A percentile compares a stretch with the other conserved stretches of the same genome.
phyloP scores from a whole-genome alignment of 2,888 invertebrate genomes.

The Hydraecia micacea region DNA sequence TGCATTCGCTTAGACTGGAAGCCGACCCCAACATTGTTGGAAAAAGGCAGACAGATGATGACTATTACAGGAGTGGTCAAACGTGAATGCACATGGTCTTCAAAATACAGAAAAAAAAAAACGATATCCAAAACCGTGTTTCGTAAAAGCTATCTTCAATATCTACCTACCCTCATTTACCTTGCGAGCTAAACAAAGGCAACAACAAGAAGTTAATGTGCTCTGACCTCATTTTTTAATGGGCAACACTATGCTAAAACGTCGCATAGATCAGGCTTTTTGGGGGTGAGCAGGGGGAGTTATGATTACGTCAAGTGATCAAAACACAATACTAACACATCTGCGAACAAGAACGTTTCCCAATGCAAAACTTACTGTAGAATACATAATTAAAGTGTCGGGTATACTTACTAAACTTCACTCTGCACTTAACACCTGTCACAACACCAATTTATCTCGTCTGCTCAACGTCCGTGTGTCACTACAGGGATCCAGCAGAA shows the following conservation, averaged over 20 bases:
- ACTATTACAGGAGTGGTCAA: neutral
- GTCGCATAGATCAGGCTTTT: conserved; percentile 7
- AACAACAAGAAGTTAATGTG: conserved; percentile 40
- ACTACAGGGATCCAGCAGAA: no score
- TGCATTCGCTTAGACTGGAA: no score
- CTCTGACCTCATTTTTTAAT: conserved; percentile 55
- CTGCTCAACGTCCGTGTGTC: no score
- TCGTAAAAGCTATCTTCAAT: neutral
- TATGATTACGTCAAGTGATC: no score
- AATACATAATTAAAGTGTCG: no score
- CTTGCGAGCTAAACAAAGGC: conserved; percentile 39
- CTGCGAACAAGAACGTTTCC: no score
- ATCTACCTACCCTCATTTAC: neutral
- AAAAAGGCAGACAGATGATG: neutral
- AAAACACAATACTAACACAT: no score
- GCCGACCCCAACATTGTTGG: no score
- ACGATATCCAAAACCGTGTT: neutral
- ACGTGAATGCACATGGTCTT: neutral
- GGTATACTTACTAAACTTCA: no score
- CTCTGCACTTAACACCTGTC: no score
- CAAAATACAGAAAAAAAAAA: neutral
- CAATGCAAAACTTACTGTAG: no score
- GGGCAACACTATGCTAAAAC: conserved; percentile 22
- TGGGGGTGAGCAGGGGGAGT: conserved; percentile 3
- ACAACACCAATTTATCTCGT: no score